Evolutionary conservation across 2,888 invertebrate species (phyloP), one percentile per base, ranked within the genome.

Genomic region (Hemithea aestivaria): DNA sequence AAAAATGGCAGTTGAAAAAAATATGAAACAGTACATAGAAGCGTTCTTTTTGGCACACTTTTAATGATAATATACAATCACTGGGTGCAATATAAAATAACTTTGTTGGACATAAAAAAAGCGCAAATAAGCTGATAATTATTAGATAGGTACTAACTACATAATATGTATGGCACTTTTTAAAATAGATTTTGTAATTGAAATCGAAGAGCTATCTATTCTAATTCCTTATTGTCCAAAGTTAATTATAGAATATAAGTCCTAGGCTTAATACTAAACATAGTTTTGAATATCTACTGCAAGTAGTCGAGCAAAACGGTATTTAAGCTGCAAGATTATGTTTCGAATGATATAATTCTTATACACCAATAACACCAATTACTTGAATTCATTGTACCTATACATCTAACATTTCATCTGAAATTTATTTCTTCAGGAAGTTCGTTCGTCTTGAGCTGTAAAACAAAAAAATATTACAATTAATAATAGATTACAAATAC

Each of bases 81-180:
- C 16, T 16, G 16, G 16, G 16, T 16, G 16, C 16, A 16, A 16
- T 4, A 16, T 16, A 2, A 16, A 16, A 5, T 4, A 16, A 16
- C 16, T 5, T n/a, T n/a, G 5, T 16, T 16, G 16, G 16, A 16
- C 16, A 16, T 16, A 4, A 32, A 33, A 7, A 6, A 48, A 53
- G 51, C 45, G 40, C 52, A 28, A 51, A 53, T 26, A 54, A 56
- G 50, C 55, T 40, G 43, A 48, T 48, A 48, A 48, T 51, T 45
- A 41, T 38, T 68, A 60, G 66, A 67, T 66, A 68, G 45, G 62
- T 52, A 72, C 73, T 79, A 80, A 65, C 70, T 78, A 80, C 63
- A 60, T 60, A 58, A 66, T 66, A 61, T 53, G 22, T 51, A 51
- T 51, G 51, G 51, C 51, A 51, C 51, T 40, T 51, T 48, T 41